Percentiles rank a stretch among this genome's conserved stretches.
Evolutionary conservation across 2,113 vertebrate species (phyloP).

Genomic region (Proteles cristata): DNA sequence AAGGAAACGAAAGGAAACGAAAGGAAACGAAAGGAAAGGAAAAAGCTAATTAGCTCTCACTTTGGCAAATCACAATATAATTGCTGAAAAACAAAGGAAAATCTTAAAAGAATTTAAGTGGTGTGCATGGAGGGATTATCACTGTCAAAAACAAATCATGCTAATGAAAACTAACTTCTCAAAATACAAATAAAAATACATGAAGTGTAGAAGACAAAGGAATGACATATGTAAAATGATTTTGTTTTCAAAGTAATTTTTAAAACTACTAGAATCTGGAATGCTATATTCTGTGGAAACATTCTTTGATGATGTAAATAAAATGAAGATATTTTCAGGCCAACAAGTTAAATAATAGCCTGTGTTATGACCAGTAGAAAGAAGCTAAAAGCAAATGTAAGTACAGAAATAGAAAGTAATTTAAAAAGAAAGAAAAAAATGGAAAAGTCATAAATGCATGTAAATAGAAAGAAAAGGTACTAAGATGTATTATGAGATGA

Average conservation of each 20-base stretch:
- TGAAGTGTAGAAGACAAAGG: not conserved
- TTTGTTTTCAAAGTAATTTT: not conserved
- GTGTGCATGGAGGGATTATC: not conserved
- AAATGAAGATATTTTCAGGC: not conserved
- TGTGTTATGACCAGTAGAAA: not conserved
- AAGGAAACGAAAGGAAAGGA: too few species aligned
- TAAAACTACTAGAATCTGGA: not conserved
- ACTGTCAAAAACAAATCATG: not conserved
- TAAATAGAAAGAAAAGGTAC: not conserved
- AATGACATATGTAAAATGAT: not conserved
- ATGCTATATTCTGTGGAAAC: not conserved
- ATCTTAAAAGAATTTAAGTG: not conserved
- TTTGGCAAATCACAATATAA: not conserved
- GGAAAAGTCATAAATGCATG: not conserved
- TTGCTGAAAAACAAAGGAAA: not conserved
- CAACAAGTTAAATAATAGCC: not conserved
- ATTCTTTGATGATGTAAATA: not conserved
- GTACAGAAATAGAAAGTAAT: not conserved
- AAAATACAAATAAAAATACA: constrained; percentile 3
- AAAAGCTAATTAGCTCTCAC: not conserved
- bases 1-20: too few species aligned
- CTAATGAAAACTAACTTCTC: not conserved
- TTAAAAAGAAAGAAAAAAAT: not conserved
- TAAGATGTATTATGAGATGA: not conserved
- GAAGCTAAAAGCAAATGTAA: not conserved